phyloP scores from a whole-genome alignment of 1,140 invertebrate genomes.

The Portunus trituberculatus region DNA sequence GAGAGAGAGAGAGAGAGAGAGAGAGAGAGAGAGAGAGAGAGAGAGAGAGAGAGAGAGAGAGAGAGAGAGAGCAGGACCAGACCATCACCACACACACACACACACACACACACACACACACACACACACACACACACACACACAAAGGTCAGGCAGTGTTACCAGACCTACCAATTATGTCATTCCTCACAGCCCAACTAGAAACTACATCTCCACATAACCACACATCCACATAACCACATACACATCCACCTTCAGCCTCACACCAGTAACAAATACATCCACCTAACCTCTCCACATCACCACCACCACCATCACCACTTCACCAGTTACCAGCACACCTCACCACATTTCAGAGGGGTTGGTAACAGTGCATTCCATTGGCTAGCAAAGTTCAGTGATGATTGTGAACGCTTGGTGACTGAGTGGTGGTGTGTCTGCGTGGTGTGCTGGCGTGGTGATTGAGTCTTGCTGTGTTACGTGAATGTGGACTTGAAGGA shows the following conservation, averaged over 20 bases:
- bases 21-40: slow-evolving; percentile 15
- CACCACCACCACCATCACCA: no score
- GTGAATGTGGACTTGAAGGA: background rate
- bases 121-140: background rate
- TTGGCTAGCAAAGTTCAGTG: background rate
- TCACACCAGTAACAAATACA: no score
- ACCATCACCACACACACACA: background rate
- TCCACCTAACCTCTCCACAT: no score
- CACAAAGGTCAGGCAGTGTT: background rate
- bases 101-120: background rate
- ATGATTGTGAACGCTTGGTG: background rate
- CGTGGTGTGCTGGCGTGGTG: background rate
- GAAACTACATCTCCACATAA: no score
- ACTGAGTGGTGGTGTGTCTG: background rate
- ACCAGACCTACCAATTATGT: no score
- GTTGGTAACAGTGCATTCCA: background rate
- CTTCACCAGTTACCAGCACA: background rate
- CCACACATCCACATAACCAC: no score
- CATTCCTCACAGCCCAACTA: no score
- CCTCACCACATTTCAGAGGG: no score
- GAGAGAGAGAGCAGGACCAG: background rate
- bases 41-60: slow-evolving; percentile 9
- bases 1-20: background rate
- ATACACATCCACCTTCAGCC: no score
- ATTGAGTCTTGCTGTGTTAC: background rate